A percentile compares a stretch with the other conserved stretches of the same genome.
These are phyloP conservation scores for Copidosoma aretas DNA, from an alignment of 2,888 invertebrate species.

Conservation along the genomic window DNA sequence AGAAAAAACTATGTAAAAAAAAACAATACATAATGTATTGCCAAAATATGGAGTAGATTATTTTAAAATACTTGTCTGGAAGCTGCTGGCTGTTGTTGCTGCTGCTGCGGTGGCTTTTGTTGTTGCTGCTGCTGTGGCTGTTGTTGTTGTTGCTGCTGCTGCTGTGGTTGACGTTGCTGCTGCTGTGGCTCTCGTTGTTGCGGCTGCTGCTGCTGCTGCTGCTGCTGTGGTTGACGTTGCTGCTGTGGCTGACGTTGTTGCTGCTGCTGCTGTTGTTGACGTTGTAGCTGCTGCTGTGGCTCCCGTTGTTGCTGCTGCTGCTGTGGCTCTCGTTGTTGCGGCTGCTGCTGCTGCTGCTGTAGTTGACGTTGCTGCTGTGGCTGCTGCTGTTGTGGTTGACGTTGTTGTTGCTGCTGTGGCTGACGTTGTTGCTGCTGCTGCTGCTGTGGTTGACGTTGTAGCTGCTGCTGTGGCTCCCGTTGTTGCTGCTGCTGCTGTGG, in stretches of 20 bases:
- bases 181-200: conserved; percentile 3
- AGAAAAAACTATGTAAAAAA: too few relatives aligned
- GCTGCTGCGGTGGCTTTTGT: neutral
- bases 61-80: neutral
- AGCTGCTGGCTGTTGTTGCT: neutral
- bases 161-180: neutral
- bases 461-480: neutral
- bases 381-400: neutral
- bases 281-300: neutral
- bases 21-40: too few relatives aligned
- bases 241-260: too few relatives aligned
- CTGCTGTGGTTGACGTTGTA: neutral
- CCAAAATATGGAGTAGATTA: conserved; percentile 8
- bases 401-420: conserved; percentile 20
- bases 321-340: conserved; percentile 7
- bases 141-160: neutral
- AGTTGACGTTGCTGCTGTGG: too few relatives aligned
- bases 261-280: too few relatives aligned
- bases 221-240: neutral
- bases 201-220: neutral
- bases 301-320: neutral
- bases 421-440: conserved; percentile 3
- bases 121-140: conserved; percentile 22
- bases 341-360: neutral
- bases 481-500: too few relatives aligned